Base-by-base conservation (phyloP, 2,888 invertebrate genomes). In the Empis livida region DNA sequence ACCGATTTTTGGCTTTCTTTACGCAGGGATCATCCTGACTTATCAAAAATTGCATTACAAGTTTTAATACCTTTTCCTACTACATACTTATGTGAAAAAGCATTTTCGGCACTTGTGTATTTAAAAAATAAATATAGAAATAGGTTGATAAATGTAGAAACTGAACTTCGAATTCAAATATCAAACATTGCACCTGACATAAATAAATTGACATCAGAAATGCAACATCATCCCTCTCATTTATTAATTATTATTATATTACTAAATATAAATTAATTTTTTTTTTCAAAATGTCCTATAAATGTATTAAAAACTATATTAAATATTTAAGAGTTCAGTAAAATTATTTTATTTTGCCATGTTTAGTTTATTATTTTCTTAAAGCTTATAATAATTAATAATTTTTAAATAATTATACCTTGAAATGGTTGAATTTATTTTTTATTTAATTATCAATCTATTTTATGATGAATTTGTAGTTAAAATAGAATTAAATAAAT, bases 121-220 rank as follows among this genome's bases (percentile, higher is more conserved):
- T 27, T 27, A 27, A 27, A 27, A 27, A 27, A 27, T 27, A 44
- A 44, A 44, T 31, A 37, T 38, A 37, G 17, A 37, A 37, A 20
- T 16, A 37, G 44, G 20, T 23, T 44, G 3, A 37, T 44, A 44
- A 44, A 44, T 30, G 38, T 44, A 38, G 38, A 44, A 17, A n/a
- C 38, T 23, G 44, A 44, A 13, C 20, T 44, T 38, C 35, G 20
- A 44, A 20, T 44, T 37, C 14, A 23, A 38, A 27, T 44, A 14
- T 38, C 38, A 27, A 38, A 23, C 17, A 17, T 44, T 23, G 14
- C 14, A 38, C 44, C 44, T 38, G 38, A 44, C 39, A 44, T 44
- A 23, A 44, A 44, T 37, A 20, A 44, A 37, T 27, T 27, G 8
- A 27, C 23, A 27, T 27, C 23, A 27, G 23, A 27, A 27, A 27